Evolutionary conservation across 2,797 vertebrate species (phyloP).

Genomic region (Schizopygopsis pylzovi): DNA sequence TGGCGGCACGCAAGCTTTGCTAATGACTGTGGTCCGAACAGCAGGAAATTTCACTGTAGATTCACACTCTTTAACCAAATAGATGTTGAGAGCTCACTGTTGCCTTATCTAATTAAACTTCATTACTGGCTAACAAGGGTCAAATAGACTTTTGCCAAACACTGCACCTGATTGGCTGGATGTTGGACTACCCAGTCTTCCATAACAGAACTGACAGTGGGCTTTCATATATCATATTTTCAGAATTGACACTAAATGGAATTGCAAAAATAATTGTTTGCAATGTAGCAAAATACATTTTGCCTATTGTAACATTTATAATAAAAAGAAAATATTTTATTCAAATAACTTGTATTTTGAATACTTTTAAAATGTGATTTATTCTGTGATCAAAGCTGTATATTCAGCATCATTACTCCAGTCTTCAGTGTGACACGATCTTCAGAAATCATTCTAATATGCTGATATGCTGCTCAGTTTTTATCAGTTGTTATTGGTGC

Average conservation of each 20-base stretch:
- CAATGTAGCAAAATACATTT: not conserved
- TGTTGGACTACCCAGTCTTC: not conserved
- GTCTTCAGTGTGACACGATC: not conserved
- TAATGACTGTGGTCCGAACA: conserved; percentile 58
- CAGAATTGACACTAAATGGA: not conserved
- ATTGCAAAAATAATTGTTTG: not conserved
- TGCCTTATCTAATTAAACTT: conserved; percentile 59
- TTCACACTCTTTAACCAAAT: conserved; percentile 60
- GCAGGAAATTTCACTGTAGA: conserved; percentile 51
- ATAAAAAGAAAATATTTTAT: no score
- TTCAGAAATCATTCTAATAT: not conserved
- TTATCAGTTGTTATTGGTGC: not conserved
- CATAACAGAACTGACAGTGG: conserved; percentile 8
- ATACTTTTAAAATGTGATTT: not conserved
- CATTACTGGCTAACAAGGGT: conserved; percentile 56
- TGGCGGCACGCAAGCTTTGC: conserved; percentile 44
- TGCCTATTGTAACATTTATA: not conserved
- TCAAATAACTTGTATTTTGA: no score
- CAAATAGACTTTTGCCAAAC: conserved; percentile 45
- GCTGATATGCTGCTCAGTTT: not conserved
- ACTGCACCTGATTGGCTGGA: conserved; percentile 20
- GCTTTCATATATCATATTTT: not conserved
- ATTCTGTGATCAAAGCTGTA: not conserved
- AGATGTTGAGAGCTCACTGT: conserved; percentile 56
- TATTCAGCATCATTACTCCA: not conserved